phyloP scores from a whole-genome alignment of 2,888 invertebrate species.

The Catocala sponsa region DNA sequence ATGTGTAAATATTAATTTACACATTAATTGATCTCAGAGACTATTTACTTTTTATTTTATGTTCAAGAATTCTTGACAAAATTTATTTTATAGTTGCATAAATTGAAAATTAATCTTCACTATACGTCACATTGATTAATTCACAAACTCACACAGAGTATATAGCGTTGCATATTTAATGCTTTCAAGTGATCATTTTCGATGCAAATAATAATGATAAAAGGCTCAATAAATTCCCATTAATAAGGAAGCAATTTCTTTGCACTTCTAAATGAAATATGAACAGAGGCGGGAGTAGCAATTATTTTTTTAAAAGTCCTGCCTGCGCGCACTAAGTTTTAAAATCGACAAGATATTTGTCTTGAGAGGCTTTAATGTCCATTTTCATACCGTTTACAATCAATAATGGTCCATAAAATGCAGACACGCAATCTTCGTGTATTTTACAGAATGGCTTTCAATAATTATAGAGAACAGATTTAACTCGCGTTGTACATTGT shows the following conservation, averaged over 20 bases:
- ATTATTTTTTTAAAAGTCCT: constrained; percentile 70
- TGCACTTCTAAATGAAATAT: constrained; percentile 52
- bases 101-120: no score
- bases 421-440: constrained; percentile 44
- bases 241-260: constrained; percentile 58
- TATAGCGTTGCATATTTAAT: constrained; percentile 27
- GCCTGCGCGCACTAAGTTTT: constrained; percentile 53
- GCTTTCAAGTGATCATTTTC: constrained; percentile 27
- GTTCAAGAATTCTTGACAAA: no score
- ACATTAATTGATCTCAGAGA: no score
- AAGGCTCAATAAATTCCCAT: constrained; percentile 56
- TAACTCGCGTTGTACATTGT: neutral
- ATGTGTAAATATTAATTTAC: no score
- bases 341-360: constrained; percentile 69
- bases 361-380: constrained; percentile 67
- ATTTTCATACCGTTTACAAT: constrained; percentile 70
- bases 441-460: constrained; percentile 46
- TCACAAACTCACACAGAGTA: neutral
- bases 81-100: no score
- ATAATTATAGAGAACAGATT: constrained; percentile 21
- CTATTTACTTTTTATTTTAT: no score
- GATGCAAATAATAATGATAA: constrained; percentile 52
- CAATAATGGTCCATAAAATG: constrained; percentile 63
- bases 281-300: constrained; percentile 51
- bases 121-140: no score